Evolutionary conservation across 2,113 vertebrate species (phyloP).

Genomic region (Podocnemis expansa): DNA sequence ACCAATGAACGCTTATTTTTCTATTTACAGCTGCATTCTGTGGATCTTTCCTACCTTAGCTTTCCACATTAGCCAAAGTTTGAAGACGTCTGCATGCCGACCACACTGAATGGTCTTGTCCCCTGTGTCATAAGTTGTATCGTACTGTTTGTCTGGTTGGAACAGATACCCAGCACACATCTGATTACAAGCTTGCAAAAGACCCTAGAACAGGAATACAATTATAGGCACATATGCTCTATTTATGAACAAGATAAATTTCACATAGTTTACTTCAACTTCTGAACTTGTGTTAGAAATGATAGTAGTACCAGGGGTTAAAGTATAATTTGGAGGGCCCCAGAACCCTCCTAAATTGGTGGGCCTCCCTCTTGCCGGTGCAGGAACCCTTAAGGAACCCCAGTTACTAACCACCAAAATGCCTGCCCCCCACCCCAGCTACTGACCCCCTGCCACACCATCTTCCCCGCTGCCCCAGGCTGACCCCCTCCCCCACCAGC

Average conservation of each 20-base stretch:
- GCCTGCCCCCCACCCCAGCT: too few relatives aligned
- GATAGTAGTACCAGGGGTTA: too few relatives aligned
- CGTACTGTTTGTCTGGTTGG: slow-evolving; percentile 77
- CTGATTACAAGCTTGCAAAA: slow-evolving; percentile 75
- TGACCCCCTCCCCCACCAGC: too few relatives aligned
- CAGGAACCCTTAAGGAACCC: too few relatives aligned
- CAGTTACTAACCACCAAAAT: too few relatives aligned
- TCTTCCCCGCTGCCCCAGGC: too few relatives aligned
- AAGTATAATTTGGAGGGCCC: too few relatives aligned
- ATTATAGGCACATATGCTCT: background rate
- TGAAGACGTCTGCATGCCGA: slow-evolving; percentile 74
- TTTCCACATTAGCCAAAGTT: slow-evolving; percentile 82
- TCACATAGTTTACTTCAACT: background rate
- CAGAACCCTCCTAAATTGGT: too few relatives aligned
- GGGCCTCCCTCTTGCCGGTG: too few relatives aligned
- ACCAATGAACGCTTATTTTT: background rate
- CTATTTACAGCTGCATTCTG: background rate
- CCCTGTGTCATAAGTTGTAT: slow-evolving; percentile 72
- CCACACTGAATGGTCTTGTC: slow-evolving; percentile 80
- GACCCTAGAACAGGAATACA: slow-evolving; percentile 38
- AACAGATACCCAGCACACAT: slow-evolving; percentile 75
- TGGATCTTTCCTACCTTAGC: slow-evolving; percentile 66
- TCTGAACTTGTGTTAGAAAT: background rate
- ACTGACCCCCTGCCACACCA: too few relatives aligned
- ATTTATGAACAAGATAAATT: background rate